Conservation (phyloP, 1,140 invertebrate genomes). For the Heliconius hermathena region DNA sequence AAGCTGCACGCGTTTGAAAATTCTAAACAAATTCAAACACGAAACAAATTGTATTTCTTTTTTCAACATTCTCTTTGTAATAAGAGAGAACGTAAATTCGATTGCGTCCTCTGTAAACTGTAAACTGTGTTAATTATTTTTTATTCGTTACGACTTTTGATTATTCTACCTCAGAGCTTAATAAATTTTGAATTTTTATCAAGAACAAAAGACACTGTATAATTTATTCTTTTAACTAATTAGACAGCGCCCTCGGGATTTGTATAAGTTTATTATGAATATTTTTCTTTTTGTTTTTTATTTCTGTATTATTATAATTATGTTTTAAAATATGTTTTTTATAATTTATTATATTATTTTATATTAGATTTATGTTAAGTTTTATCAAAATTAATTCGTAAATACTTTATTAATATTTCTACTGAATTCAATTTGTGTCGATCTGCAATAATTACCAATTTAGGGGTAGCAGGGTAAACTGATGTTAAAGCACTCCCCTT, state of each 20-base stretch:
- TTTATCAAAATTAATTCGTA: no score
- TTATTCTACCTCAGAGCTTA: conserved; percentile 15
- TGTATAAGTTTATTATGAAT: conserved; percentile 17
- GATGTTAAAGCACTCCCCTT: accelerated
- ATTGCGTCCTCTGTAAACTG: not conserved
- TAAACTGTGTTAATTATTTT: conserved; percentile 8
- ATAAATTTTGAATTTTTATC: conserved; percentile 2
- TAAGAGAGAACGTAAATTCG: not conserved
- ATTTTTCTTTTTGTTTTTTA: conserved; percentile 10
- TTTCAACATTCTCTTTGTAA: not conserved
- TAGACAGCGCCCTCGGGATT: conserved; percentile 16
- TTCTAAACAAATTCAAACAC: not conserved
- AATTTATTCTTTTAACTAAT: conserved; percentile 29
- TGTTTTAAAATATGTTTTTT: not conserved
- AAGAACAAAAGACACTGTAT: conserved; percentile 22
- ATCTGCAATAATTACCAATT: no score
- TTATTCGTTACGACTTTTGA: conserved; percentile 2
- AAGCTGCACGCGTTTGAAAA: not conserved
- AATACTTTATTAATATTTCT: no score
- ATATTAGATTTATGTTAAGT: no score
- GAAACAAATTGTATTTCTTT: not conserved
- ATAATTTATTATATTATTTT: no score
- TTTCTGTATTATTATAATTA: conserved; percentile 1
- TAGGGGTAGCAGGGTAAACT: no score
- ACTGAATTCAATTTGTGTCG: no score